Percentiles rank a stretch among this genome's conserved stretches.
Conservation (phyloP, 2,113 vertebrate species). For the Saccopteryx leptura region DNA sequence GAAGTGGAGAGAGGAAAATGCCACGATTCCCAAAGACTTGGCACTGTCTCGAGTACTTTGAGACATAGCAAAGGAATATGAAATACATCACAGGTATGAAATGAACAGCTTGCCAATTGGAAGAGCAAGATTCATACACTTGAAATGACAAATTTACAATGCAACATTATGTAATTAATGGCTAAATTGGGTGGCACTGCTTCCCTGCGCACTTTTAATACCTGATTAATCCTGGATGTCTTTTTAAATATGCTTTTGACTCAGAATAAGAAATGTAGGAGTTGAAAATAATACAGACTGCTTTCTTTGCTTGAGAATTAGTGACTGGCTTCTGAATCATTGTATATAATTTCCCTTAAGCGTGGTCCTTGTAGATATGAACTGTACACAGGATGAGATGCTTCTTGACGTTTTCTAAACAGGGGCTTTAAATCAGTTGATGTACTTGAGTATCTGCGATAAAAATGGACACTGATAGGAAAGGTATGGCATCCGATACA, state of each 20-base stretch:
- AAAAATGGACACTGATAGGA: not conserved
- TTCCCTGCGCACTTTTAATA: not conserved
- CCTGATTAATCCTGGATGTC: conserved; percentile 1
- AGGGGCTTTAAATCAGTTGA: not conserved
- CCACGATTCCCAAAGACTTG: conserved; percentile 35
- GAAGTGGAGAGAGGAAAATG: conserved; percentile 29
- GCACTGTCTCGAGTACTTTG: conserved; percentile 40
- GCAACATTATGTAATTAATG: not conserved
- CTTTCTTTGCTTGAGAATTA: conserved; percentile 20
- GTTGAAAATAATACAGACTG: not conserved
- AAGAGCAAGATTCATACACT: not conserved
- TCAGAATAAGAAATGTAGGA: not conserved
- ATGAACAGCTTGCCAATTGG: not conserved
- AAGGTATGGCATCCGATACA: not conserved
- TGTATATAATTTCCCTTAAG: not conserved
- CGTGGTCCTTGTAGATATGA: no score
- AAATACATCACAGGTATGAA: not conserved
- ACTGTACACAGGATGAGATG: accelerated
- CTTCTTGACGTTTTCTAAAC: not conserved
- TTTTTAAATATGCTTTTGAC: conserved; percentile 47
- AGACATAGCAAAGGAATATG: not conserved
- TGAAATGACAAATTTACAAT: not conserved
- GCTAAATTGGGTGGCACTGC: not conserved
- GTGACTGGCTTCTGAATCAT: not conserved
- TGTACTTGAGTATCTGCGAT: not conserved